Evolutionary conservation across 2,797 vertebrate species (phyloP).

Genomic region (Sparidentex hasta): DNA sequence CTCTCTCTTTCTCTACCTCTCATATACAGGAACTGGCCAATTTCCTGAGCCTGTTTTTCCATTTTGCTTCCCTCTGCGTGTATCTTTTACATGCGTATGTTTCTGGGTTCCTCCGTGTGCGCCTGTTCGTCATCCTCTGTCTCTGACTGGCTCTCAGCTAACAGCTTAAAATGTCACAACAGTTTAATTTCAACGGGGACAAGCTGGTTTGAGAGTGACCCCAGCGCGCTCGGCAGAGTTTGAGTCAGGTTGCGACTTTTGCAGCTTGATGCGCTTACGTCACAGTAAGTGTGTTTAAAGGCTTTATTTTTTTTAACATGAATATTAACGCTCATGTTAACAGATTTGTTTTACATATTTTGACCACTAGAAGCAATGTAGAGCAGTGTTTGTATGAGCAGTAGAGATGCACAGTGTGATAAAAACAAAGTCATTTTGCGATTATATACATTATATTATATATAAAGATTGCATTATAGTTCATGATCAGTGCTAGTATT

Average conservation of each 20-base stretch:
- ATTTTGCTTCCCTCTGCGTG: constrained; percentile 60
- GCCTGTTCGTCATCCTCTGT: constrained; percentile 52
- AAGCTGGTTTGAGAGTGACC: constrained; percentile 47
- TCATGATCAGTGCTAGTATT: too few relatives aligned
- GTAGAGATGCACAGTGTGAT: too few relatives aligned
- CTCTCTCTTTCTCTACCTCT: constrained; percentile 46
- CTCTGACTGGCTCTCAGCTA: constrained; percentile 57
- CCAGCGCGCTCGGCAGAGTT: constrained; percentile 30
- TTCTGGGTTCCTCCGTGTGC: constrained; percentile 59
- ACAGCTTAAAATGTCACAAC: constrained; percentile 69
- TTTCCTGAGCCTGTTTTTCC: constrained; percentile 78
- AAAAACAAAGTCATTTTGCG: too few relatives aligned
- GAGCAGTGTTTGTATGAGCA: not conserved
- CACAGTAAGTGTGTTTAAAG: constrained; percentile 17
- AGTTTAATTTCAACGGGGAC: constrained; percentile 58
- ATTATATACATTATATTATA: too few relatives aligned
- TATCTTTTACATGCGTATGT: constrained; percentile 68
- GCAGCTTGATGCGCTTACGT: constrained; percentile 10
- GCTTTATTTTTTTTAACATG: not conserved
- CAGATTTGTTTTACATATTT: constrained; percentile 2
- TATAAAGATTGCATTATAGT: too few relatives aligned
- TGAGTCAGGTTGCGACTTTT: constrained; percentile 39
- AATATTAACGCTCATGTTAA: not conserved
- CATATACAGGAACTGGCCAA: constrained; percentile 75
- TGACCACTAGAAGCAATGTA: not conserved